phyloP scores from a whole-genome alignment of 2,797 vertebrate species.

The Anabas testudineus region DNA sequence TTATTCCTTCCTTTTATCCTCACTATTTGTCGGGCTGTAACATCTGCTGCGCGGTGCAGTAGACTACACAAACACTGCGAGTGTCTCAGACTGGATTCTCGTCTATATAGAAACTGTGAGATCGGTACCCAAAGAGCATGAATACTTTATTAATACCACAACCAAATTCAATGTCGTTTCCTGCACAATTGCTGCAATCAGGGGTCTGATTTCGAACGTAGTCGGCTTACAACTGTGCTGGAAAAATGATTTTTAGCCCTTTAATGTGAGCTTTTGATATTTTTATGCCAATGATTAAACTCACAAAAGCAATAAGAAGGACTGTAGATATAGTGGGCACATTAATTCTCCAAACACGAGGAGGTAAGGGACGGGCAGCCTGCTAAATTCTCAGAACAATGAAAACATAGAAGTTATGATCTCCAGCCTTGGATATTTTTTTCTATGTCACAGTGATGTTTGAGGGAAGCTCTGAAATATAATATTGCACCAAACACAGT shows the following conservation, averaged over 20 bases:
- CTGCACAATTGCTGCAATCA: slow-evolving; percentile 13
- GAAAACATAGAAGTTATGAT: slow-evolving; percentile 40
- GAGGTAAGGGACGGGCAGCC: slow-evolving; percentile 12
- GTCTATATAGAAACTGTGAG: slow-evolving; percentile 11
- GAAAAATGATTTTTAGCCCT: slow-evolving; percentile 35
- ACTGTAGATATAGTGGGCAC: slow-evolving; percentile 31
- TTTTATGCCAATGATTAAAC: slow-evolving; percentile 57
- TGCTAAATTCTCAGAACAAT: slow-evolving; percentile 39
- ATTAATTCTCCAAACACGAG: slow-evolving; percentile 49
- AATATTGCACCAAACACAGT: slow-evolving; percentile 61
- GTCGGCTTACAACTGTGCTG: slow-evolving; percentile 20
- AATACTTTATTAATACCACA: slow-evolving; percentile 26
- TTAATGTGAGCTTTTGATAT: slow-evolving; percentile 47
- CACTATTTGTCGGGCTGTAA: slow-evolving; percentile 27
- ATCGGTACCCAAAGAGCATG: slow-evolving; percentile 16
- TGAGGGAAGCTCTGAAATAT: slow-evolving; percentile 47
- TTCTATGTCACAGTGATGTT: slow-evolving; percentile 44
- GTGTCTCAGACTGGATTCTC: slow-evolving; percentile 22
- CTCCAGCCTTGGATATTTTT: slow-evolving; percentile 54
- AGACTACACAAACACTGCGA: slow-evolving; percentile 9
- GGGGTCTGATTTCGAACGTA: slow-evolving; percentile 6
- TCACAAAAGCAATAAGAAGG: slow-evolving; percentile 54
- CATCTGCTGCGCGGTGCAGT: slow-evolving; percentile 47
- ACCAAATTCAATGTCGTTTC: slow-evolving; percentile 16
- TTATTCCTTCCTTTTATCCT: slow-evolving; percentile 23